Evolutionary conservation across 2,888 invertebrate species (phyloP), one percentile per base, ranked within the genome.

Genomic region (Exephanes ischioxanthus): DNA sequence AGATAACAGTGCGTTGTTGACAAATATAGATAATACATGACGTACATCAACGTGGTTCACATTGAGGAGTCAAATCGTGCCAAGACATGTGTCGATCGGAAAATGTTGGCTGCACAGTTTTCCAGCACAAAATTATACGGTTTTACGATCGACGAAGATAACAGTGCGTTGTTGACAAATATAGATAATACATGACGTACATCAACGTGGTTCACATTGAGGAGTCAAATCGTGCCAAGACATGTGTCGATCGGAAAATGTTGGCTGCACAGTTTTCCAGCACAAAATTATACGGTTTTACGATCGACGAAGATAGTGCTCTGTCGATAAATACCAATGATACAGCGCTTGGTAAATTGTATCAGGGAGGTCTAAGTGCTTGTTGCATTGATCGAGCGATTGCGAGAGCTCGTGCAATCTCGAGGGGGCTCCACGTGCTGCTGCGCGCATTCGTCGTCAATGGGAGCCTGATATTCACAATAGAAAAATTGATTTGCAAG

Each of bases 351-450:
- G 26, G 22, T 58, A 58, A 55, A 70, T 79, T 45, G 61, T 30
- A 19, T 3, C 22, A 2, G 9, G 61, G 14, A 48, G 55, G 77
- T 53, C 41, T 26, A 58, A 76, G 26, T 33, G 63, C 30, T 26
- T 66, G 66, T 58, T 53, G 33, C 77, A 84, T 86, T 73, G 80
- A 77, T 88, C 78, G 51, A 87, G 67, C 76, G 72, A 87, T 89
- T 89, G 86, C 88, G 80, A 86, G 80, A 87, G 86, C 83, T 88
- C 81, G 86, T 88, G 88, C 86, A 86, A 89, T 79, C 75, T 72
- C 61, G 37, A 0, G 55, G 71, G 41, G 48, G 48, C 33, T 2
- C 26, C 26, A 30, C 82, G 72, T 86, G 87, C 80, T 61, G 80
- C 66, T 72, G 68, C 48, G 83, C 72, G 67, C 82, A 41, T 84